Percentiles rank a stretch among this genome's conserved stretches.
These are phyloP conservation scores for Vanessa cardui DNA, from an alignment of 2,888 invertebrate genomes.

Conservation along the genomic window DNA sequence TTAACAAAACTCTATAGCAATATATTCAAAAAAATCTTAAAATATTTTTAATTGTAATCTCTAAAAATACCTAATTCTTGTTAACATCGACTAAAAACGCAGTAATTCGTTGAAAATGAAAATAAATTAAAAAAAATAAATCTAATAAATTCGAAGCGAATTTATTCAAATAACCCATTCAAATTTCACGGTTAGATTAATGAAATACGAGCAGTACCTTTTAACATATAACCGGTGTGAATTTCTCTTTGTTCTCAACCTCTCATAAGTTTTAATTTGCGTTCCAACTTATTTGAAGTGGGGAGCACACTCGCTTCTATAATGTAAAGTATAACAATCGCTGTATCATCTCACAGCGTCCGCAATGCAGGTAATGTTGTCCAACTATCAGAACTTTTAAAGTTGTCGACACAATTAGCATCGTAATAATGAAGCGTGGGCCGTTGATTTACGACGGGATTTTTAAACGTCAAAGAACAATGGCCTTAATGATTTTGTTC, in stretches of 20 bases:
- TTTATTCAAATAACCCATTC: not conserved
- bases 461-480: slow-evolving; percentile 15
- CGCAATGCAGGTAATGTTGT: slow-evolving; percentile 53
- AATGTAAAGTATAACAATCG: slow-evolving; percentile 18
- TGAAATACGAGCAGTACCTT: not conserved
- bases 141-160: not conserved
- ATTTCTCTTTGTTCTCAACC: slow-evolving; percentile 11
- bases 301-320: not conserved
- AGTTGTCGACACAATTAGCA: slow-evolving; percentile 28
- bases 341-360: slow-evolving; percentile 33
- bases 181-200: not conserved
- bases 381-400: slow-evolving; percentile 43
- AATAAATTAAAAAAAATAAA: no score
- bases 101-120: no score
- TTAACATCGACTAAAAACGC: no score
- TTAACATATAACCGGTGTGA: not conserved
- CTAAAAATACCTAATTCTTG: no score
- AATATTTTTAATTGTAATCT: no score
- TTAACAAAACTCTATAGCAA: no score
- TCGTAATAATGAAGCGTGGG: slow-evolving; percentile 18
- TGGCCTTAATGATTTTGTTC: not conserved
- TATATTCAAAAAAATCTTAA: no score
- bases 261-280: slow-evolving; percentile 25
- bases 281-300: slow-evolving; percentile 13
- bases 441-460: slow-evolving; percentile 3